Base-by-base conservation (phyloP, 2,797 vertebrate species). In the Gobio occitaniae region DNA sequence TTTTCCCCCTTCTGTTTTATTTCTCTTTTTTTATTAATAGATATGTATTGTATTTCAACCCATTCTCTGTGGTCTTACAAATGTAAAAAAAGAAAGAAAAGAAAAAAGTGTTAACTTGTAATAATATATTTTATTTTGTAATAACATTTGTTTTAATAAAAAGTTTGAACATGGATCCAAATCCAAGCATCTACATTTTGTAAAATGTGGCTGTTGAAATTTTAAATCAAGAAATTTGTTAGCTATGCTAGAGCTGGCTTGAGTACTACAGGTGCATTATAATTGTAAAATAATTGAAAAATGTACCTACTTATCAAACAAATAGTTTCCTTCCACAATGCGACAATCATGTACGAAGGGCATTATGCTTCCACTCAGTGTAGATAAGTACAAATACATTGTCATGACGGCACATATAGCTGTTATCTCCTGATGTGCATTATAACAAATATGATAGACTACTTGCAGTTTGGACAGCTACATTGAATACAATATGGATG, bases 271-370 rank as follows among this genome's bases (percentile, higher is more conserved):
- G 16, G 16, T 25, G 10, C 17, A 74, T 29, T 48, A 12, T 72
- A 44, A 74, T 82, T 17, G 32, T 32, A 32, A 32, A 32, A 32
- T 32, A 32, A 74, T 36, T 16, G 32, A 56, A 32, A 59, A 65
- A 65, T 47, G 19, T 3, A 74, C 56, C 78, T 80, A 83, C 79
- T 81, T 65, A 84, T 70, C 41, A 76, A 25, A 9, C 48, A 61
- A 78, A 86, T 81, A 83, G 84, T 84, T 85, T 52, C 63, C n/a
- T 84, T 84, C 21, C 48, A 84, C 52, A n/a, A 48, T 25, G 25
- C 19, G 50, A 50, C 38, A 72, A 48, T 63, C n/a, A 65, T 48
- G 16, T n/a, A 50, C 7, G 21, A 65, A 66, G 15, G 47, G 52
- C 74, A 44, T 36, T 38, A 54, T 69, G 66, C 19, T 77, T 81